Conservation (phyloP, 2,797 vertebrate genomes). For the Rhinella marina region DNA sequence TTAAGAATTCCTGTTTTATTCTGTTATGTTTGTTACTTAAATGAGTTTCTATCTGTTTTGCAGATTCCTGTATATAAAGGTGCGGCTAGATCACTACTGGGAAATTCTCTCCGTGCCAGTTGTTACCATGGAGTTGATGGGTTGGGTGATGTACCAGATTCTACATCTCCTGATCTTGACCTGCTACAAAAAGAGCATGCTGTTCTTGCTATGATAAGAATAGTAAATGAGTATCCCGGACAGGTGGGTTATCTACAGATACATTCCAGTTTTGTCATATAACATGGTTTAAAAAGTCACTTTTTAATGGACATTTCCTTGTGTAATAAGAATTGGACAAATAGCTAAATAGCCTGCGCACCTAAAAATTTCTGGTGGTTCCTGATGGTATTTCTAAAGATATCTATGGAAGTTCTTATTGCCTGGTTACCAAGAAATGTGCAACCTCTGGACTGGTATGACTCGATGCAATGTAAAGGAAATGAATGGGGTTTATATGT, state of each 20-base stretch:
- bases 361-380: too few species aligned
- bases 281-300: not conserved
- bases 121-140: constrained; percentile 78
- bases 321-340: not conserved
- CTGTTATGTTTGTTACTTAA: too few species aligned
- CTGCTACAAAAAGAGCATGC: constrained; percentile 71
- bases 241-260: constrained; percentile 68
- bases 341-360: not conserved
- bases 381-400: too few species aligned
- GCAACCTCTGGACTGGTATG: too few species aligned
- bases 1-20: too few species aligned
- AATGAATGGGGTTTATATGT: too few species aligned
- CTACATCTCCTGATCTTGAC: constrained; percentile 71
- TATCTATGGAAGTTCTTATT: too few species aligned
- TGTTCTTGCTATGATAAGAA: constrained; percentile 76
- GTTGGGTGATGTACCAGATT: constrained; percentile 77
- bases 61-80: constrained; percentile 81
- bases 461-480: too few species aligned
- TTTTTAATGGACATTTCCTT: too few species aligned
- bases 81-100: constrained; percentile 71
- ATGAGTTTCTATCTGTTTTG: not conserved
- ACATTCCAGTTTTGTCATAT: not conserved
- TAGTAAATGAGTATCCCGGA: constrained; percentile 74
- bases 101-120: constrained; percentile 62
- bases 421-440: too few species aligned